A percentile compares a stretch with the other conserved stretches of the same genome.
Conservation (phyloP, 1,140 invertebrate genomes). For the Drosophila leontia region DNA sequence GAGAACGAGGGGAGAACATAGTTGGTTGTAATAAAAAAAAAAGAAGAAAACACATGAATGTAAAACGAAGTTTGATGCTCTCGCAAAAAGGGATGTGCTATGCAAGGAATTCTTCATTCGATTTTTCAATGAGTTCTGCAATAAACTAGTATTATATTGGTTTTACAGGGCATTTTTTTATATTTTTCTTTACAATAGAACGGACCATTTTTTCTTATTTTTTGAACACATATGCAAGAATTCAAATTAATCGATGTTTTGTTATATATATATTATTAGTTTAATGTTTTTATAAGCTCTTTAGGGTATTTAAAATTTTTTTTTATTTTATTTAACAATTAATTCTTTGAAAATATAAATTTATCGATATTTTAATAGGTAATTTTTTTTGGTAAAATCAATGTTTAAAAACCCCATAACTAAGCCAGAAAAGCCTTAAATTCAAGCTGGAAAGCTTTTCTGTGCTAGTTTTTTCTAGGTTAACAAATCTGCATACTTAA, state of each 20-base stretch:
- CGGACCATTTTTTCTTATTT: neutral
- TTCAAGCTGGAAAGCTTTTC: too few species aligned
- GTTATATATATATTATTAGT: neutral
- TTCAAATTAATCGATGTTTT: neutral
- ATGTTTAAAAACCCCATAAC: too few species aligned
- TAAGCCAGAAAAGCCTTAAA: too few species aligned
- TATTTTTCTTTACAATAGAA: neutral
- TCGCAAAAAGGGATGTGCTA: neutral
- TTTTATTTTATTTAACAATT: too few species aligned
- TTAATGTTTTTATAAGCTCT: neutral
- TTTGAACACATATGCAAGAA: neutral
- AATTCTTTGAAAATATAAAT: too few species aligned
- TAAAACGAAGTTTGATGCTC: slow-evolving; percentile 10
- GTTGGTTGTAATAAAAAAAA: slow-evolving; percentile 5
- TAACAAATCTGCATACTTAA: too few species aligned
- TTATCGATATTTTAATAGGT: too few species aligned
- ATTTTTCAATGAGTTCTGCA: neutral
- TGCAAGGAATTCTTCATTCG: neutral
- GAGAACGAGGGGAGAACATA: neutral
- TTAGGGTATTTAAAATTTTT: too few species aligned
- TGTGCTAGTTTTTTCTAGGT: too few species aligned
- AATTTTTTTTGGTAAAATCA: too few species aligned
- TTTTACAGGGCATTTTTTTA: neutral
- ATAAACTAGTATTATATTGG: neutral
- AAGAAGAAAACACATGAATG: neutral